Percentiles rank a stretch among this genome's conserved stretches.
Evolutionary conservation across 2,113 vertebrate species (phyloP).

Genomic region (Gnathonemus longibarbis): DNA sequence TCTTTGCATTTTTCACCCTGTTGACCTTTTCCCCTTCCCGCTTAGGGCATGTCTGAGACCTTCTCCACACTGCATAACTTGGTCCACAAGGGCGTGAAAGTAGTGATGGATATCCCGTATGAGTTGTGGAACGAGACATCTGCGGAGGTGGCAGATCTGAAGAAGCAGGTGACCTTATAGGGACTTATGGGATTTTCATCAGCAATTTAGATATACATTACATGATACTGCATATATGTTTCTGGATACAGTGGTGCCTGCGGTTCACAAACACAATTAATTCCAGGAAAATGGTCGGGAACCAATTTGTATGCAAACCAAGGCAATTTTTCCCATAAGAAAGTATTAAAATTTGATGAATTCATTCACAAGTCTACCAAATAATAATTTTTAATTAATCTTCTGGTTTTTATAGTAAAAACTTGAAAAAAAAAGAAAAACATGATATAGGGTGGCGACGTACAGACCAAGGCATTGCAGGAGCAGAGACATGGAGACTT

Average conservation of each 20-base stretch:
- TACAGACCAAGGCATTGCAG: too few relatives aligned
- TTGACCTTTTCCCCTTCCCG: not conserved
- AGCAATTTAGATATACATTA: not conserved
- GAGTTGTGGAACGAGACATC: constrained; percentile 98
- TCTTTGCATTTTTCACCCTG: not conserved
- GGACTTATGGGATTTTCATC: not conserved
- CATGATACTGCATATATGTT: not conserved
- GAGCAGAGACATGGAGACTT: too few relatives aligned
- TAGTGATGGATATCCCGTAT: constrained; percentile 97
- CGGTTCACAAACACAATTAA: too few relatives aligned
- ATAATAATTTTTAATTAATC: too few relatives aligned
- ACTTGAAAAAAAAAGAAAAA: too few relatives aligned
- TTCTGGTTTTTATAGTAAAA: too few relatives aligned
- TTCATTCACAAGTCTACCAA: too few relatives aligned
- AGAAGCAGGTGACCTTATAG: constrained; percentile 77
- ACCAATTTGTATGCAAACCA: too few relatives aligned
- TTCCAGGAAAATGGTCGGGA: too few relatives aligned
- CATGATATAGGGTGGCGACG: too few relatives aligned
- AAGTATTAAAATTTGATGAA: too few relatives aligned
- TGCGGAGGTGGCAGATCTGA: constrained; percentile 90
- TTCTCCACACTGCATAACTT: constrained; percentile 92
- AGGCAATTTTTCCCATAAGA: too few relatives aligned
- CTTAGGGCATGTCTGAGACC: constrained; percentile 92
- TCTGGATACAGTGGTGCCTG: not conserved
- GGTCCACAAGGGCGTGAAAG: constrained; percentile 93